A percentile compares a stretch with the other conserved stretches of the same genome.
These are phyloP conservation scores for Lucilia sericata DNA, from an alignment of 1,140 invertebrate species.

Conservation along the genomic window DNA sequence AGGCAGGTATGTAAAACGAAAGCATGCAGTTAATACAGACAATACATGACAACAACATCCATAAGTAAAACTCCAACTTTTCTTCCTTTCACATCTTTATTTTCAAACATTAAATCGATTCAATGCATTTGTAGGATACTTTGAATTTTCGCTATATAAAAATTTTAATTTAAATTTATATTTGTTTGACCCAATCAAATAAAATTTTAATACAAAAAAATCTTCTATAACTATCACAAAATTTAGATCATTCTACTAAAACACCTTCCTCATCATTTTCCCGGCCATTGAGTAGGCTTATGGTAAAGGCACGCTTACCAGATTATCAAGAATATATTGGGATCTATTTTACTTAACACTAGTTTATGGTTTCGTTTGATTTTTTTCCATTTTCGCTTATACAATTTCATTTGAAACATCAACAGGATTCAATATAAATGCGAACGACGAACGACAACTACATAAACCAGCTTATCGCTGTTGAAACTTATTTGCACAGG, in stretches of 20 bases:
- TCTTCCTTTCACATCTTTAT: too few species aligned
- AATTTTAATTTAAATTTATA: too few species aligned
- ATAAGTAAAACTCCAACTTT: too few species aligned
- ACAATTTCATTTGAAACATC: background rate
- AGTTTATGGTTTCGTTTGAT: background rate
- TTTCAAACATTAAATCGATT: too few species aligned
- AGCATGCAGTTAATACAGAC: too few species aligned
- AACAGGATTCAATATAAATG: background rate
- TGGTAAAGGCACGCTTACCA: background rate
- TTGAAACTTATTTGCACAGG: slow-evolving; percentile 65
- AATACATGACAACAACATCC: too few species aligned
- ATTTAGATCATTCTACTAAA: background rate
- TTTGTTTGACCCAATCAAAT: too few species aligned
- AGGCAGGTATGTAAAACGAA: too few species aligned
- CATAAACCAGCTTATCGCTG: slow-evolving; percentile 57
- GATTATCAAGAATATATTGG: slow-evolving; percentile 40
- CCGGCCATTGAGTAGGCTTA: slow-evolving; percentile 10
- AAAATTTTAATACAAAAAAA: background rate
- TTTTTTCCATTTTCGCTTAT: background rate
- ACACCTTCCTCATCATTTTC: background rate
- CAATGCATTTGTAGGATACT: too few species aligned
- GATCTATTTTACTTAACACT: slow-evolving; percentile 30
- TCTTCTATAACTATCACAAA: background rate
- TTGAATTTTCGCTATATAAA: too few species aligned
- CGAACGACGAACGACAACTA: slow-evolving; percentile 45